Base-by-base conservation (phyloP, 2,888 invertebrate species). In the Heliconius hortense region DNA sequence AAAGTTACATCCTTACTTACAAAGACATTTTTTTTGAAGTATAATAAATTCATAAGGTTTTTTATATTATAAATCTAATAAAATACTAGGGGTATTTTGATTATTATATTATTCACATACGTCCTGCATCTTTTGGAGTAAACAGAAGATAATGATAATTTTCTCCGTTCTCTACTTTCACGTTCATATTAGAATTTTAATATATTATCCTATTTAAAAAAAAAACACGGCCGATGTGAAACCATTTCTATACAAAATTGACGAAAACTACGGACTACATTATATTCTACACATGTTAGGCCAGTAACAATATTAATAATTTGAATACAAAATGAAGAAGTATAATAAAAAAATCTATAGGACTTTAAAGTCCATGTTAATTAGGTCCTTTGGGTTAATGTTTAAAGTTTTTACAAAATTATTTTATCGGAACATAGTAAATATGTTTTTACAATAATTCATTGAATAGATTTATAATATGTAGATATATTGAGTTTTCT, bases 201-300 rank as follows among this genome's bases (percentile, higher is more conserved):
- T 35, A 39, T 66, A 39, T 35, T 10, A 35, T 39, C 7, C 7
- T 35, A 35, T 39, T n/a, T 39, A 66, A 66, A 39, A 64, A 39
- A 64, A 64, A 66, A 39, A 66, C 15, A 66, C 15, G 39, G 24
- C n/a, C 39, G 2, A 66, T 11, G 8, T 39, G 15, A 39, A 60
- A 24, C 24, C 15, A 15, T 24, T 39, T 66, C 66, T 66, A 66
- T 66, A 43, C 66, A 66, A 66, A 69, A 69, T 56, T 69, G 53
- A 56, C 56, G 10, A 69, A 24, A 53, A 31, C 31, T 35, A 69
- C 56, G 8, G 10, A 35, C 56, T 56, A 69, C 56, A 13, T 69
- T 24, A 53, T 68, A 24, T 68, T n/a, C 53, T 31, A 69, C 69
- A 69, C 56, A 31, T 28, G 56, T 56, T 69, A 69, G 69, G 69